Evolutionary conservation across 2,113 vertebrate species (phyloP).

Genomic region (Aphelocoma coerulescens): DNA sequence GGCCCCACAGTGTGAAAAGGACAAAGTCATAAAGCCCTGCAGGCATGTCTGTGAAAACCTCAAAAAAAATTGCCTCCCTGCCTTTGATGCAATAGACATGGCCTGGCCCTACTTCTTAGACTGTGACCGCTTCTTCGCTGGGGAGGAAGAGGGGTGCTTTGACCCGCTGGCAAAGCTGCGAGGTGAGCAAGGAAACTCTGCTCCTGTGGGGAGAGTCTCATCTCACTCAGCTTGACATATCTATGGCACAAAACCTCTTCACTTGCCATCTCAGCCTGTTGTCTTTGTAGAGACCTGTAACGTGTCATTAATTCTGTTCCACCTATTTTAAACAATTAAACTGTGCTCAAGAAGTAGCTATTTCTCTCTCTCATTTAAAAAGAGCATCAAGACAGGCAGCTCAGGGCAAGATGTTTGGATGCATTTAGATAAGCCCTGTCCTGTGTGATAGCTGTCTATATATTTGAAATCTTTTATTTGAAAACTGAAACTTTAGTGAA

Average conservation of each 20-base stretch:
- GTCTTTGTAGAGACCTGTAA: background rate
- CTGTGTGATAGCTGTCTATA: background rate
- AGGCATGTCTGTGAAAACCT: constrained; percentile 82
- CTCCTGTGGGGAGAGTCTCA: background rate
- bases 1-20: constrained; percentile 80
- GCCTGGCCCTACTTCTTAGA: constrained; percentile 98
- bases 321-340: background rate
- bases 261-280: background rate
- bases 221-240: background rate
- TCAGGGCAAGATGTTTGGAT: background rate
- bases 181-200: constrained; percentile 70
- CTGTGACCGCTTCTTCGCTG: constrained; percentile 86
- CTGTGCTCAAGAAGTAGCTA: background rate
- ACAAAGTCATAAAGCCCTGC: constrained; percentile 81
- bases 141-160: constrained; percentile 85
- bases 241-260: background rate
- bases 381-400: background rate
- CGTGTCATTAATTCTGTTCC: background rate
- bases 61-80: constrained; percentile 80
- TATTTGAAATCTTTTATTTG: background rate
- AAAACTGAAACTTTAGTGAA: background rate
- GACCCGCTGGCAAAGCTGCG: constrained; percentile 82
- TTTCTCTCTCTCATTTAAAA: background rate
- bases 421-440: background rate
- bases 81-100: constrained; percentile 92